Conservation (phyloP, 2,113 vertebrate species). For the Herpailurus yagouaroundi region DNA sequence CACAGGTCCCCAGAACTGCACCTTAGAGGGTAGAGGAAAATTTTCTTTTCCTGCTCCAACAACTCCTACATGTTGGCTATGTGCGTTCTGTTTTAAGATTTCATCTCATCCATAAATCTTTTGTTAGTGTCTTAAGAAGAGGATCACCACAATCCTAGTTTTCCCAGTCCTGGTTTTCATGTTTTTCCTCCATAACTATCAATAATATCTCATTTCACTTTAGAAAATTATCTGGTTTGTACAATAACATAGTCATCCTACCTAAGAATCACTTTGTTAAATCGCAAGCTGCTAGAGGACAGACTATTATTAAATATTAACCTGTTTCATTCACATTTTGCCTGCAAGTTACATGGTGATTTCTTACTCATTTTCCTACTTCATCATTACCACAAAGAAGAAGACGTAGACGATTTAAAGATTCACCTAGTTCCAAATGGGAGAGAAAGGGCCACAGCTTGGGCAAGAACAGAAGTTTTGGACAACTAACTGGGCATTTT, state of each 20-base stretch:
- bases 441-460: not conserved
- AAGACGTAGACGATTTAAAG: not conserved
- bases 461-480: not conserved
- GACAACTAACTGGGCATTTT: not conserved
- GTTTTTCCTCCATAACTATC: not conserved
- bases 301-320: not conserved
- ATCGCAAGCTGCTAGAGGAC: not conserved
- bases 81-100: not conserved
- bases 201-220: not conserved
- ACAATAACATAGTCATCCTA: not conserved
- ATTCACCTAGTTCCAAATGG: not conserved
- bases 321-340: not conserved
- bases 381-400: not conserved
- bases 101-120: not conserved
- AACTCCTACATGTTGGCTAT: not conserved
- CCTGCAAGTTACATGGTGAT: not conserved
- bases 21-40: not conserved
- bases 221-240: not conserved
- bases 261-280: not conserved
- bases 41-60: not conserved
- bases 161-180: not conserved
- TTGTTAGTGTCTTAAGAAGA: not conserved
- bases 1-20: not conserved
- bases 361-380: not conserved
- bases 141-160: not conserved